Evolutionary conservation across 2,113 vertebrate species (phyloP).

Genomic region (Panthera uncia): DNA sequence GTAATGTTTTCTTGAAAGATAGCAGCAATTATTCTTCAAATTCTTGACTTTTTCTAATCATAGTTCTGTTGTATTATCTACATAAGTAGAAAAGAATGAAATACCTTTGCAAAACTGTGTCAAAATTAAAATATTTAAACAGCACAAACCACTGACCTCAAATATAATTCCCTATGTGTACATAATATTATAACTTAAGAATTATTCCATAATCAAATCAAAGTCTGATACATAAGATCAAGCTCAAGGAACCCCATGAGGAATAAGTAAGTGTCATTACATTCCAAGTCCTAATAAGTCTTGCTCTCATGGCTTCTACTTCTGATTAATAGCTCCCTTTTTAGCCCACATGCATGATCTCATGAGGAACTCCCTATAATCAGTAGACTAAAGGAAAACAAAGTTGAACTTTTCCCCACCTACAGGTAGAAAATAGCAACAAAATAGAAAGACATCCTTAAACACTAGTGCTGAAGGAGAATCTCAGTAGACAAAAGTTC

Average conservation of each 20-base stretch:
- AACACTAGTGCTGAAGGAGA: background rate
- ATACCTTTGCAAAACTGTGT: background rate
- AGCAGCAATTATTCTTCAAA: background rate
- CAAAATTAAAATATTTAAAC: background rate
- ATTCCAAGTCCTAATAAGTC: background rate
- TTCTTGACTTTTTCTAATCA: background rate
- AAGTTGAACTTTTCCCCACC: background rate
- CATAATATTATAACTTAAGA: background rate
- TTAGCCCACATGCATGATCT: background rate
- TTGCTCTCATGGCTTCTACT: background rate
- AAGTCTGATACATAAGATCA: background rate
- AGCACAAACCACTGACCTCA: background rate
- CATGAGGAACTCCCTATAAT: background rate
- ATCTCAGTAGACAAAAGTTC: background rate
- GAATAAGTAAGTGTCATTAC: background rate
- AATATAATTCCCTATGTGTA: background rate
- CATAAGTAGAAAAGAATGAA: background rate
- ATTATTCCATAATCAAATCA: background rate
- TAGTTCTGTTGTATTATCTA: background rate
- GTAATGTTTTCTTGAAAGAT: background rate
- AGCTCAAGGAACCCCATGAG: background rate
- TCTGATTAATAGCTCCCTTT: background rate
- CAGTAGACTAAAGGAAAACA: background rate
- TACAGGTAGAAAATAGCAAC: background rate
- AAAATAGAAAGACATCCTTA: background rate